Conservation (phyloP, 2,888 invertebrate genomes). For the Tridacna crocea region DNA sequence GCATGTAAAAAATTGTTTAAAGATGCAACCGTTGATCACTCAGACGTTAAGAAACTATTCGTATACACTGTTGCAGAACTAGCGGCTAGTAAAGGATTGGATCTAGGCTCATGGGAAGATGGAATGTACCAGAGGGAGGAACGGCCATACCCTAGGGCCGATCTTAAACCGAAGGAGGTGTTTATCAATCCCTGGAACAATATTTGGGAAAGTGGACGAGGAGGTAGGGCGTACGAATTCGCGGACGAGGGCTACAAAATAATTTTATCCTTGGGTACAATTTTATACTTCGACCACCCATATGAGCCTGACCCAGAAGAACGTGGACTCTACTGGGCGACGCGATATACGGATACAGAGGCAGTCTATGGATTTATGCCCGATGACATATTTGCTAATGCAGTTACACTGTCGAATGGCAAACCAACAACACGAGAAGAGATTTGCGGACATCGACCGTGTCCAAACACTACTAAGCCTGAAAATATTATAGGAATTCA, state of each 20-base stretch:
- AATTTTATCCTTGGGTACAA: constrained; percentile 74
- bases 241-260: constrained; percentile 50
- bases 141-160: constrained; percentile 25
- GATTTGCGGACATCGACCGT: constrained; percentile 64
- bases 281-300: constrained; percentile 78
- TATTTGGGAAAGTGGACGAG: constrained; percentile 34
- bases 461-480: constrained; percentile 68
- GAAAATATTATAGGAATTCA: constrained; percentile 80
- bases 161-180: constrained; percentile 42
- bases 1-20: constrained; percentile 51
- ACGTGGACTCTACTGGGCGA: constrained; percentile 81
- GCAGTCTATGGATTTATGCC: constrained; percentile 77
- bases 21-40: neutral
- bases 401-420: constrained; percentile 66
- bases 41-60: constrained; percentile 62
- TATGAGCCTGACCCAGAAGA: constrained; percentile 79
- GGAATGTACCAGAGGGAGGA: constrained; percentile 40
- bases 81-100: constrained; percentile 50
- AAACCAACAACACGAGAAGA: constrained; percentile 61
- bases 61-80: constrained; percentile 45
- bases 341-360: constrained; percentile 75
- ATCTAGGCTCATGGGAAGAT: constrained; percentile 74
- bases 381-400: constrained; percentile 67
- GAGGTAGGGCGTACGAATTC: constrained; percentile 40
- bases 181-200: constrained; percentile 55